Evolutionary conservation across 2,797 vertebrate genomes (phyloP).

Genomic region (Alfaro cultratus): DNA sequence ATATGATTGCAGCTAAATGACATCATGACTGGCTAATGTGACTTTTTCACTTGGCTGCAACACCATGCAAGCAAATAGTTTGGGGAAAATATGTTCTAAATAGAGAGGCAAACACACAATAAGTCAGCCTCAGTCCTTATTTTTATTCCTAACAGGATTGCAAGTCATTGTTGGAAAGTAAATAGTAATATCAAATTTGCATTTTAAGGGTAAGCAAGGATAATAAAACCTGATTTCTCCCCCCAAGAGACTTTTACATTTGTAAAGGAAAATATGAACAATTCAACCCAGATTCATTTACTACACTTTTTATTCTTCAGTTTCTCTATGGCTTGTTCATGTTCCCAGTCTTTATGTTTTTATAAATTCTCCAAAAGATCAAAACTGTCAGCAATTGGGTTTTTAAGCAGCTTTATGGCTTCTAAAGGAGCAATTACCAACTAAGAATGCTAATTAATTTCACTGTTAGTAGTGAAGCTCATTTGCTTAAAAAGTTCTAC

Average conservation of each 20-base stretch:
- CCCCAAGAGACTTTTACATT: too few relatives aligned
- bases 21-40: conserved; percentile 6
- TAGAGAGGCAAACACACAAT: neutral
- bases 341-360: neutral
- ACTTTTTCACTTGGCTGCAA: conserved; percentile 7
- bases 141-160: neutral
- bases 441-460: neutral
- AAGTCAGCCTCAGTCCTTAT: neutral
- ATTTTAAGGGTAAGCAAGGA: neutral
- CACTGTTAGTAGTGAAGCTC: neutral
- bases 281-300: neutral
- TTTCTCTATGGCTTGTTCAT: neutral
- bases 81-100: neutral
- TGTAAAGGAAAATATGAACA: neutral
- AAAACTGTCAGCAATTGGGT: neutral
- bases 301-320: neutral
- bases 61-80: neutral
- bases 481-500: neutral
- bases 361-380: neutral
- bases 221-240: neutral
- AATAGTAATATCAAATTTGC: neutral
- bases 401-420: neutral
- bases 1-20: conserved; percentile 13
- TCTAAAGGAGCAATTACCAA: neutral
- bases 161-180: neutral